phyloP scores from a whole-genome alignment of 2,797 vertebrate species.

The Notoglanidium macrostoma region DNA sequence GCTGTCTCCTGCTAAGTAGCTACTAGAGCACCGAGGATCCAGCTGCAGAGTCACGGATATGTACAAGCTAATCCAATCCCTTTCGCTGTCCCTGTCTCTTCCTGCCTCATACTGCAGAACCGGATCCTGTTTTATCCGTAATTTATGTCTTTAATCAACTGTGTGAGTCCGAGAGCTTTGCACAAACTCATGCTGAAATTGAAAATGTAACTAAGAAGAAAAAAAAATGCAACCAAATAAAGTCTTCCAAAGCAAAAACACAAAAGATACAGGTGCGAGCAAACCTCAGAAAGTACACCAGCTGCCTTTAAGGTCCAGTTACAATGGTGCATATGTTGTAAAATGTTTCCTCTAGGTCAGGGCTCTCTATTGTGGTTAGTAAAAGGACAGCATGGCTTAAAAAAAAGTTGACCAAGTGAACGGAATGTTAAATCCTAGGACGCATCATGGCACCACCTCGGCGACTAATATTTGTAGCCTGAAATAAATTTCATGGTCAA shows the following conservation, averaged over 20 bases:
- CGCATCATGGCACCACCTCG: background rate
- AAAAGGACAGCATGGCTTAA: background rate
- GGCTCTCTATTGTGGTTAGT: background rate
- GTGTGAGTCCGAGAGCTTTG: background rate
- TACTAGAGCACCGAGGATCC: slow-evolving; percentile 46
- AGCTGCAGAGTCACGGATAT: slow-evolving; percentile 53
- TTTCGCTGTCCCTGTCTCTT: slow-evolving; percentile 15
- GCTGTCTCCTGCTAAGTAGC: slow-evolving; percentile 61
- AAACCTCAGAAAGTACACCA: background rate
- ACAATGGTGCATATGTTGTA: background rate
- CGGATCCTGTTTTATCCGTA: slow-evolving; percentile 20
- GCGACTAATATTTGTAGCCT: background rate
- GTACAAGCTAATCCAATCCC: slow-evolving; percentile 55
- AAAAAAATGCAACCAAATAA: background rate
- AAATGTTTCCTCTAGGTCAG: background rate
- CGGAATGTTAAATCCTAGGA: background rate
- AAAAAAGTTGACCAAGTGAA: background rate
- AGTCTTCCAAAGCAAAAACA: background rate
- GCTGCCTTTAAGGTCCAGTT: background rate
- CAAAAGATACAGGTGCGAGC: background rate
- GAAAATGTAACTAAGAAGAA: background rate
- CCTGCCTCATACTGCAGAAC: slow-evolving; percentile 59
- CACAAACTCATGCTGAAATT: background rate
- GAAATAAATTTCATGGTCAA: background rate
- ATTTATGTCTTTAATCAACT: slow-evolving; percentile 3